Conservation (phyloP, 1,140 invertebrate genomes). For the Bombyx mori region DNA sequence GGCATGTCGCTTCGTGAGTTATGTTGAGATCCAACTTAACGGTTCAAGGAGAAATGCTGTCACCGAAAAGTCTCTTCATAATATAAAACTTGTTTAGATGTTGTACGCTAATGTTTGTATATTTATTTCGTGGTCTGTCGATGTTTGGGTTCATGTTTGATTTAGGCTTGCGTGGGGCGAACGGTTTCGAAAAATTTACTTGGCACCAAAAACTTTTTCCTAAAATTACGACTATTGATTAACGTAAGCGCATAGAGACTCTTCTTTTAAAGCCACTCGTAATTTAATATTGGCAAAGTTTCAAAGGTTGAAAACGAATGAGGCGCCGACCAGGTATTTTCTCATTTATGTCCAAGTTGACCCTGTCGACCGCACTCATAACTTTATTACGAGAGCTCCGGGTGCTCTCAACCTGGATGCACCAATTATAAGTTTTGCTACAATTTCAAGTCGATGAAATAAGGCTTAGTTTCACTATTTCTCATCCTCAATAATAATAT, state of each 20-base stretch:
- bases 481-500: too few species aligned
- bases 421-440: constrained; percentile 38
- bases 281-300: constrained; percentile 21
- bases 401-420: constrained; percentile 22
- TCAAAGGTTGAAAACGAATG: constrained; percentile 21
- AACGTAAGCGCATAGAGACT: too few species aligned
- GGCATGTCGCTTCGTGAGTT: background rate
- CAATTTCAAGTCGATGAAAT: constrained; percentile 5
- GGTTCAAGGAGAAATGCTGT: too few species aligned
- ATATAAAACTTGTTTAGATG: too few species aligned
- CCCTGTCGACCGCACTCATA: constrained; percentile 8
- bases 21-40: background rate
- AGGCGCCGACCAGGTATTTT: constrained; percentile 20
- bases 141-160: too few species aligned
- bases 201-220: too few species aligned
- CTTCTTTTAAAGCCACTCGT: background rate
- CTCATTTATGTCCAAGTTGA: constrained; percentile 21
- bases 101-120: too few species aligned
- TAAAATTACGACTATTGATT: too few species aligned
- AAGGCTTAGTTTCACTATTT: constrained; percentile 1
- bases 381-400: constrained; percentile 13
- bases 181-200: too few species aligned
- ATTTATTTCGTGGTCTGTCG: too few species aligned
- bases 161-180: too few species aligned
- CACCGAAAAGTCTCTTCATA: too few species aligned